Evolutionary conservation across 37 sponge, comb jelly and placozoan genomes (phyloP).

Genomic region (Crambe crambe): DNA sequence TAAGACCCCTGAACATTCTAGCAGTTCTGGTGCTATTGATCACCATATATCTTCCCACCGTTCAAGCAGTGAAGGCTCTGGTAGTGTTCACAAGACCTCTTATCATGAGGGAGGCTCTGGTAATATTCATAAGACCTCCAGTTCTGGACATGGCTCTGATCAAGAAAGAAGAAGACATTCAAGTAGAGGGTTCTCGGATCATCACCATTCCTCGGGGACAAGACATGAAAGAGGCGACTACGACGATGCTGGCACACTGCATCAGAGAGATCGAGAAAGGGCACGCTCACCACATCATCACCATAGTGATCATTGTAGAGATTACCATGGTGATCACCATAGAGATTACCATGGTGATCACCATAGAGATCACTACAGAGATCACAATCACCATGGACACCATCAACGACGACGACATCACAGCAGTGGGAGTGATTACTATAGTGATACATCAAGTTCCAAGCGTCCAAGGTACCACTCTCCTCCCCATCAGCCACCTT

Average conservation of each 20-base stretch:
- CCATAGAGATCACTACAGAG: background rate
- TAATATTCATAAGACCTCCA: too few relatives aligned
- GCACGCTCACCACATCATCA: background rate
- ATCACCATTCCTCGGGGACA: too few relatives aligned
- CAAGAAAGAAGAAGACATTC: background rate
- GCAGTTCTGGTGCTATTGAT: too few relatives aligned
- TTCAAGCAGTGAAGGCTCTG: too few relatives aligned
- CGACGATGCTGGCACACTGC: too few relatives aligned
- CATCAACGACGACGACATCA: background rate
- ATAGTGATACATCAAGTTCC: background rate
- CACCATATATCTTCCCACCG: too few relatives aligned
- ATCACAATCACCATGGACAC: background rate
- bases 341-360: background rate
- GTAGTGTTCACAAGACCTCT: too few relatives aligned
- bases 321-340: background rate
- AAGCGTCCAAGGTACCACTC: slow-evolving; percentile 3
- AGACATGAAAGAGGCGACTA: too few relatives aligned
- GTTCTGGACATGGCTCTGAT: background rate
- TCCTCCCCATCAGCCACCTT: background rate
- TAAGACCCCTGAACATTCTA: too few relatives aligned
- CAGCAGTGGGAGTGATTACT: background rate
- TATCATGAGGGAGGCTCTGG: too few relatives aligned
- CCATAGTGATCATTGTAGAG: background rate
- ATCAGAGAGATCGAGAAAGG: too few relatives aligned
- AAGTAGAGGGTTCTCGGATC: background rate